Evolutionary conservation across 2,797 vertebrate genomes (phyloP).

Genomic region (Chelon labrosus): DNA sequence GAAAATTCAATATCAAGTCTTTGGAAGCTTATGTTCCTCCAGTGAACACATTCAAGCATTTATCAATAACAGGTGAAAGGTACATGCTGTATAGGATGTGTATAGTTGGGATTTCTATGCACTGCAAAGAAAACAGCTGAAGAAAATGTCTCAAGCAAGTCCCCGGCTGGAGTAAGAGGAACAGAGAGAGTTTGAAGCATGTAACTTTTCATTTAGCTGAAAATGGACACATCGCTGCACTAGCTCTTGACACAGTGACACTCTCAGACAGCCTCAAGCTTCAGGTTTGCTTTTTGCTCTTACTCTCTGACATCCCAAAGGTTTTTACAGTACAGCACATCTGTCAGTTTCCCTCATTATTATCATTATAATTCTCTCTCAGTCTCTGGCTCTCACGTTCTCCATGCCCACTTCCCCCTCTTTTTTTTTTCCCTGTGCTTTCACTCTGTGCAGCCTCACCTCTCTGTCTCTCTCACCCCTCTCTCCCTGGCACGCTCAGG

Average conservation of each 20-base stretch:
- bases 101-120: too few relatives aligned
- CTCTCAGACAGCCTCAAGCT: conserved; percentile 26
- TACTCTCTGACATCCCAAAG: conserved; percentile 32
- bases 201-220: conserved; percentile 26
- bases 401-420: conserved; percentile 15
- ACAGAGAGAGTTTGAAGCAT: conserved; percentile 16
- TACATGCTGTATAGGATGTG: neutral
- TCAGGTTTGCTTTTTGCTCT: conserved; percentile 47
- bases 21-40: too few relatives aligned
- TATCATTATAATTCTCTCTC: conserved; percentile 34
- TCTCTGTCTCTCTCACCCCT: conserved; percentile 21
- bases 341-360: conserved; percentile 53
- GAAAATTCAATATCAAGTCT: neutral
- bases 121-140: neutral
- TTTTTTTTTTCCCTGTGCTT: conserved; percentile 8
- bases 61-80: neutral
- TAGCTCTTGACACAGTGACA: conserved; percentile 43
- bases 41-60: neutral
- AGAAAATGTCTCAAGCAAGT: neutral
- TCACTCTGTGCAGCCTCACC: conserved; percentile 37
- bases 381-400: conserved; percentile 1
- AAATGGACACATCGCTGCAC: conserved; percentile 49
- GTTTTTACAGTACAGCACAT: conserved; percentile 44
- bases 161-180: neutral
- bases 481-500: conserved; percentile 25